A percentile compares a stretch with the other conserved stretches of the same genome.
These are phyloP conservation scores for Rhyacichthys aspro DNA, from an alignment of 2,797 vertebrate genomes.

Conservation along the genomic window DNA sequence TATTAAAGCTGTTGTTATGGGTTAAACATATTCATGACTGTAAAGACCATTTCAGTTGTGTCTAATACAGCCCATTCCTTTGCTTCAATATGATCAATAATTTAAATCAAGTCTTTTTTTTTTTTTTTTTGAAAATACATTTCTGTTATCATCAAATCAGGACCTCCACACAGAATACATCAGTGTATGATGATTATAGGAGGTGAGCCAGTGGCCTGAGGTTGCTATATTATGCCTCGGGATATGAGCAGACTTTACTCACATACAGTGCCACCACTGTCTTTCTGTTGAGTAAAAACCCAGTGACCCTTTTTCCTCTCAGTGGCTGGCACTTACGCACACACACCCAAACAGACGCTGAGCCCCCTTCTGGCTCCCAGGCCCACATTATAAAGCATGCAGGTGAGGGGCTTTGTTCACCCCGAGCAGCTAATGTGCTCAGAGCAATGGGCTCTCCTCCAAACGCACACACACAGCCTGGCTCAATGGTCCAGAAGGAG, in stretches of 20 bases:
- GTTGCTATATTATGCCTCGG: not conserved
- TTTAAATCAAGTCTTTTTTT: too few relatives aligned
- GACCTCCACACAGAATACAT: too few relatives aligned
- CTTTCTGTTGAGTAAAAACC: constrained; percentile 36
- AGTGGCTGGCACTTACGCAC: constrained; percentile 9
- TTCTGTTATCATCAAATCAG: too few relatives aligned
- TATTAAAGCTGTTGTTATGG: not conserved
- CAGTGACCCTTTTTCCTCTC: constrained; percentile 24
- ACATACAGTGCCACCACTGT: constrained; percentile 12
- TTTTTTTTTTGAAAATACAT: too few relatives aligned
- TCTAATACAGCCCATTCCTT: not conserved
- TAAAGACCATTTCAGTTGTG: not conserved
- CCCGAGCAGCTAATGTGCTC: constrained; percentile 73
- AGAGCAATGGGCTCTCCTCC: constrained; percentile 62
- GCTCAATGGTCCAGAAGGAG: constrained; percentile 80
- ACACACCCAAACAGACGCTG: constrained; percentile 24
- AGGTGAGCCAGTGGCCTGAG: not conserved
- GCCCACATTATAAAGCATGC: constrained; percentile 67
- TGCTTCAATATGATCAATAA: not conserved
- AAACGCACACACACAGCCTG: constrained; percentile 35
- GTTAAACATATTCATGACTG: not conserved
- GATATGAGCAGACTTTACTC: constrained; percentile 8
- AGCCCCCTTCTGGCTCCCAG: constrained; percentile 44
- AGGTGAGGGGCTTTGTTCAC: constrained; percentile 78
- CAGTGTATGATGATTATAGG: not conserved